phyloP scores from a whole-genome alignment of 2,888 invertebrate genomes.

The Parascotia fuliginaria region DNA sequence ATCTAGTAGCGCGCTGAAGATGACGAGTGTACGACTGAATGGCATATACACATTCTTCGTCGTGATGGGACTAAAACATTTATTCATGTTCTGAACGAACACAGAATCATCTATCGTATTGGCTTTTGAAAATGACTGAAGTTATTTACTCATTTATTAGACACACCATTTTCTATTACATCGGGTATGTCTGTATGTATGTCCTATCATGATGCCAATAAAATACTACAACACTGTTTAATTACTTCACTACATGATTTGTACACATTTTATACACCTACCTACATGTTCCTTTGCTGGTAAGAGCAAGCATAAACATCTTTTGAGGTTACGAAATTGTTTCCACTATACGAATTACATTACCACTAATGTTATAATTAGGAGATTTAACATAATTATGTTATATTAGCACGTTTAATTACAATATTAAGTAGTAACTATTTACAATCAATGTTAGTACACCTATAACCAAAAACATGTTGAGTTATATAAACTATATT shows the following conservation, averaged over 20 bases:
- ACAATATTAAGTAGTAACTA: slow-evolving; percentile 23
- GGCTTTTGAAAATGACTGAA: too few relatives aligned
- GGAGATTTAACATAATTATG: slow-evolving; percentile 25
- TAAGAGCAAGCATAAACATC: background rate
- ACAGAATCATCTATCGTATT: too few relatives aligned
- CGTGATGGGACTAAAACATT: background rate
- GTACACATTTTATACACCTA: background rate
- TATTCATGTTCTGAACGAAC: too few relatives aligned
- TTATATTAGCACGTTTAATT: slow-evolving; percentile 22
- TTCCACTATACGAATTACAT: slow-evolving; percentile 4
- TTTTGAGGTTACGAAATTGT: background rate
- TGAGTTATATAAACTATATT: too few relatives aligned
- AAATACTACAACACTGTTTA: too few relatives aligned
- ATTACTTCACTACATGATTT: too few relatives aligned
- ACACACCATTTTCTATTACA: too few relatives aligned
- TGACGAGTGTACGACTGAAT: too few relatives aligned
- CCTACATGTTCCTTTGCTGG: slow-evolving; percentile 37
- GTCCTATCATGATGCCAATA: too few relatives aligned
- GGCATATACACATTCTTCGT: slow-evolving; percentile 16
- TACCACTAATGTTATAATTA: slow-evolving; percentile 17
- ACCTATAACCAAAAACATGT: too few relatives aligned
- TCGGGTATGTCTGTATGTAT: too few relatives aligned
- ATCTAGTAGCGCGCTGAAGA: background rate
- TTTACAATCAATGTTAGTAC: slow-evolving; percentile 33
- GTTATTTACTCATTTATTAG: too few relatives aligned